Evolutionary conservation across 2,888 invertebrate species (phyloP), one percentile per base, ranked within the genome.

Genomic region (Cacoxenus indagator): DNA sequence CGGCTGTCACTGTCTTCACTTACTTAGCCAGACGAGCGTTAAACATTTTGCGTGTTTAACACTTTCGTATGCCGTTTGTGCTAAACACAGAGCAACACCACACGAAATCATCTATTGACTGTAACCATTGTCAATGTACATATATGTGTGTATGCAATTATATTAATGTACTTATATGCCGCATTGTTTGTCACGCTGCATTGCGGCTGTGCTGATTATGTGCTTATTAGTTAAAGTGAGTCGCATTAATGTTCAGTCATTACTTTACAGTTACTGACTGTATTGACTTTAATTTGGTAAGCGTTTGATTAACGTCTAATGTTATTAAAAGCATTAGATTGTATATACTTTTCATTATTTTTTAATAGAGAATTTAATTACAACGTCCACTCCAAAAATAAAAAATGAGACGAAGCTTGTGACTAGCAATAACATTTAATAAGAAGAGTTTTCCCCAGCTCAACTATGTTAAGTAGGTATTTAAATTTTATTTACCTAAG

Each of bases 111-210:
- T n/a, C 45, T n/a, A 43, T 43, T n/a, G 3, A 11, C 11, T n/a
- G 45, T 8, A 43, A 43, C 45, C n/a, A 2, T n/a, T 51, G 22
- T 51, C 27, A n/a, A 9, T 57, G 27, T 57, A 19, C 29, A 6
- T 48, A n/a, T 3, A 17, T 14, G 29, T 6, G 43, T 43, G 43
- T 61, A 17, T 24, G 45, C 19, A 62, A 62, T 62, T 45, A 26
- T 62, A 62, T 62, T 45, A 62, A 43, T 62, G 61, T 24, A 62
- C 24, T 45, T 62, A 45, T 22, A 62, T 27, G 29, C 61, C 43
- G 45, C 61, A 62, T 62, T 62, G 61, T 62, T 62, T 62, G 61
- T 62, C 61, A 62, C 61, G 26, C 61, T 62, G 45, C 61, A 62
- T 62, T 62, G 61, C 45, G 61, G 61, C 61, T 24, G 1, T 45